These are phyloP conservation scores for Todus mexicanus DNA, from an alignment of 2,797 vertebrate species.

Conservation along the genomic window DNA sequence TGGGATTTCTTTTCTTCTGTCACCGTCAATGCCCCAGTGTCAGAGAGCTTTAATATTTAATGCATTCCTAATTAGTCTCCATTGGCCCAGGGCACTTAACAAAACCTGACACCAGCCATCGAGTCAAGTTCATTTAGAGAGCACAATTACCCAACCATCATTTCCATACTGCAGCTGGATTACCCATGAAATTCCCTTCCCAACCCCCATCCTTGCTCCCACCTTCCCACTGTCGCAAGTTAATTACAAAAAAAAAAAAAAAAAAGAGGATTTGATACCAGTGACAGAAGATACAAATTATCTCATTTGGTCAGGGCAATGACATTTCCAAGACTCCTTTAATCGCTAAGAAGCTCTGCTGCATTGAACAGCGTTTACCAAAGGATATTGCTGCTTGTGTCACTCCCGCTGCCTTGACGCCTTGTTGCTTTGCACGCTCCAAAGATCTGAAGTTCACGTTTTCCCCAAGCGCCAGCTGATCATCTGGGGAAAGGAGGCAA, in stretches of 20 bases:
- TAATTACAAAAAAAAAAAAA: constrained; percentile 52
- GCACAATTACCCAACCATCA: constrained; percentile 72
- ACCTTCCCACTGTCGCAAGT: constrained; percentile 22
- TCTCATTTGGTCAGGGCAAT: constrained; percentile 56
- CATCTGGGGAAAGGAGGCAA: neutral
- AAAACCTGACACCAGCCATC: constrained; percentile 77
- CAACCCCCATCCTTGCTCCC: neutral
- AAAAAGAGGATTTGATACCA: constrained; percentile 24
- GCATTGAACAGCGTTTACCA: neutral
- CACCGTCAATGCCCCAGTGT: constrained; percentile 73
- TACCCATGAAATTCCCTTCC: constrained; percentile 42
- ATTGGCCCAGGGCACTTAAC: constrained; percentile 77
- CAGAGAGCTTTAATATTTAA: constrained; percentile 84
- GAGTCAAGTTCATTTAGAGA: constrained; percentile 80
- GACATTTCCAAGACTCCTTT: constrained; percentile 64
- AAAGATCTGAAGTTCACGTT: neutral
- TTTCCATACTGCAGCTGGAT: constrained; percentile 63
- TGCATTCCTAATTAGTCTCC: constrained; percentile 82
- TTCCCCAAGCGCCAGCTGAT: neutral
- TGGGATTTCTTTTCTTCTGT: constrained; percentile 77
- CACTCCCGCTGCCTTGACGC: neutral
- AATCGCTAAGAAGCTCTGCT: constrained; percentile 33
- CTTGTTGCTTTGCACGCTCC: neutral
- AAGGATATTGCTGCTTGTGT: neutral
- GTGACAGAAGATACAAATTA: constrained; percentile 59